Percentiles rank a stretch among this genome's conserved stretches.
Conservation (phyloP, 1,140 invertebrate genomes). For the silkworm (Bombyx mori) region ASM3026992v2 NC_085114.1:7399501-7400000, state of each 20-base stretch:
- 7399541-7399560: conserved; percentile 29
- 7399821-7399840: too few relatives aligned
- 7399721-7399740: conserved; percentile 6
- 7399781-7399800: too few relatives aligned
- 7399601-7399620: conserved; percentile 64
- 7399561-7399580: conserved; percentile 34
- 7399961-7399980: conserved; percentile 64
- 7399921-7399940: conserved; percentile 1
- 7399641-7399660: conserved; percentile 5
- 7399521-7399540: conserved; percentile 26
- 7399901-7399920: too few relatives aligned
- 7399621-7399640: conserved; percentile 38
- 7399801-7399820: too few relatives aligned
- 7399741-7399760: too few relatives aligned
- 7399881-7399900: too few relatives aligned
- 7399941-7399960: conserved; percentile 30
- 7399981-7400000: conserved; percentile 55
- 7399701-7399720: conserved; percentile 18
- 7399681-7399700: conserved; percentile 32
- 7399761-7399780: too few relatives aligned
- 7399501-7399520: conserved; percentile 37
- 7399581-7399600: conserved; percentile 49
- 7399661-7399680: conserved; percentile 45
- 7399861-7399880: too few relatives aligned
- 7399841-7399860: too few relatives aligned